phyloP scores from a whole-genome alignment of 2,888 invertebrate genomes.

The Dolichomitus sp. region DNA sequence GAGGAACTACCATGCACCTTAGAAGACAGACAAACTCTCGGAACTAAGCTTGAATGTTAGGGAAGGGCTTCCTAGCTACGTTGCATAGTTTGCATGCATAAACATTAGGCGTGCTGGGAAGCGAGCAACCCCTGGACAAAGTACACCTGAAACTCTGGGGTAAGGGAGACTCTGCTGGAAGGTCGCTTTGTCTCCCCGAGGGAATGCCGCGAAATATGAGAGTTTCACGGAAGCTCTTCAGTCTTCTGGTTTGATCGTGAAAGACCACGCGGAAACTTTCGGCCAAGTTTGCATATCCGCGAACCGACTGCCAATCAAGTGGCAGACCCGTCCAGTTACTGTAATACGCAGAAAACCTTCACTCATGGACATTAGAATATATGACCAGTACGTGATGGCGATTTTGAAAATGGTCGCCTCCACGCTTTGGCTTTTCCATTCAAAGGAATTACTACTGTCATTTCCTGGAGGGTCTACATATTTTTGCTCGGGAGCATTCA shows the following conservation, averaged over 20 bases:
- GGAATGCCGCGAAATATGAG: slow-evolving; percentile 75
- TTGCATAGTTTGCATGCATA: slow-evolving; percentile 57
- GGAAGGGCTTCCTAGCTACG: slow-evolving; percentile 27
- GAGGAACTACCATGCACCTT: neutral
- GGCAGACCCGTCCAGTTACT: neutral
- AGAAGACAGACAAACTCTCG: slow-evolving; percentile 10
- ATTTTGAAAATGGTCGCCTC: neutral
- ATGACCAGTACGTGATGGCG: neutral
- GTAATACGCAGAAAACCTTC: neutral
- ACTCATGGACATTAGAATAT: neutral
- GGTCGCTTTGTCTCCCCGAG: slow-evolving; percentile 65
- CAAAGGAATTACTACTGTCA: neutral
- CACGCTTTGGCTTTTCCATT: neutral
- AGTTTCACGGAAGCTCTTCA: slow-evolving; percentile 55
- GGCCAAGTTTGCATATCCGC: slow-evolving; percentile 19
- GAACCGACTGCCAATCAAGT: slow-evolving; percentile 30
- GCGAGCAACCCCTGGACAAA: slow-evolving; percentile 55
- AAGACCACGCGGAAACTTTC: neutral
- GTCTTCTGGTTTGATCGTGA: slow-evolving; percentile 9
- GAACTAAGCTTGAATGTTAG: slow-evolving; percentile 55
- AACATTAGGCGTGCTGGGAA: slow-evolving; percentile 49
- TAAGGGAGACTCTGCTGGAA: slow-evolving; percentile 46
- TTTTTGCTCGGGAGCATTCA: neutral
- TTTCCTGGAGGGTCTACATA: neutral
- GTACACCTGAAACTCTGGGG: slow-evolving; percentile 63